Percentiles rank a stretch among this genome's conserved stretches.
phyloP scores from a whole-genome alignment of 2,113 vertebrate species.

The Anguilla japonica region DNA sequence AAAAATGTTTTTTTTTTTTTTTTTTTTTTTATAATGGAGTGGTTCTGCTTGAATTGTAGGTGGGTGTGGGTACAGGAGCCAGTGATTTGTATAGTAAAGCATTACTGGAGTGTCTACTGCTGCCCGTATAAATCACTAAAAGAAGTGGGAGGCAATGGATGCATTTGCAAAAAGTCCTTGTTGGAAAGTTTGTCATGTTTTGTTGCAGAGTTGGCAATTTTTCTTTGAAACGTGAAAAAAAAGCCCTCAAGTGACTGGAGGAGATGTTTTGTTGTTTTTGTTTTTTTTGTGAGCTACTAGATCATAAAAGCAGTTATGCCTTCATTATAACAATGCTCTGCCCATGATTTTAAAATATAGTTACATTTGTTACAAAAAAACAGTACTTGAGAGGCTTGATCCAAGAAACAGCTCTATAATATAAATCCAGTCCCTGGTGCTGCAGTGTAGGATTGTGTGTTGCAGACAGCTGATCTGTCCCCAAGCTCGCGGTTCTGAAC shows the following conservation, averaged over 20 bases:
- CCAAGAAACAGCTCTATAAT: neutral
- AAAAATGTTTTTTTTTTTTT: too few species aligned
- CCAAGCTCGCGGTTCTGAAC: neutral
- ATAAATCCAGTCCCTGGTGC: neutral
- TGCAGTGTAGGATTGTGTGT: neutral
- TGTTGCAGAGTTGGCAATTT: neutral
- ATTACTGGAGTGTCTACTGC: conserved; percentile 33
- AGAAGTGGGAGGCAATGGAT: conserved; percentile 24
- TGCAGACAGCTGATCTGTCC: conserved; percentile 6
- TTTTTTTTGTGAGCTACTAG: neutral
- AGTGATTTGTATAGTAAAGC: conserved; percentile 34
- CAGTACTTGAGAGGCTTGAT: neutral
- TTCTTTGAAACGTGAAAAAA: neutral
- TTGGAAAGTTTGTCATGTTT: neutral
- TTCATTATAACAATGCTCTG: neutral
- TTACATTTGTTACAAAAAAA: neutral
- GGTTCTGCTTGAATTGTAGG: conserved; percentile 32
- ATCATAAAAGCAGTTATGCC: neutral
- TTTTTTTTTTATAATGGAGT: conserved; percentile 17
- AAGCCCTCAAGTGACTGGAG: neutral
- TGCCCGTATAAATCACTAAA: conserved; percentile 32
- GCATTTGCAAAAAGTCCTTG: conserved; percentile 29
- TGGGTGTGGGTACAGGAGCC: conserved; percentile 13
- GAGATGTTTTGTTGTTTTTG: neutral
- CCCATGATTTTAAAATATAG: neutral